Base-by-base conservation (phyloP, 1,140 invertebrate genomes). In the Drosophila bifasciata region DNA sequence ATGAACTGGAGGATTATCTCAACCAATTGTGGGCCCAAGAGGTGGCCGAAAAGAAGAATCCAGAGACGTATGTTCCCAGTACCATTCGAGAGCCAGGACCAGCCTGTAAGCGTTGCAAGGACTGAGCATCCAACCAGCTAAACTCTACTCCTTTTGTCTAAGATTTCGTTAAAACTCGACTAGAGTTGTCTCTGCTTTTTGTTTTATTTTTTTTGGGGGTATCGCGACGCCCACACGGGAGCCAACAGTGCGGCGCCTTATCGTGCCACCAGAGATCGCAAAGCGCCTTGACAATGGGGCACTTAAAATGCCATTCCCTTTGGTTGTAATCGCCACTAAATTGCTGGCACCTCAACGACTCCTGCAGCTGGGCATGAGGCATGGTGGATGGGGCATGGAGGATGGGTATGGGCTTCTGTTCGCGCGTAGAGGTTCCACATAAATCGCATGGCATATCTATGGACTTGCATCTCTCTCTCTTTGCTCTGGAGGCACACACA, bases 261-360 rank as follows among this genome's bases (percentile, higher is more conserved):
- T 81, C 83, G 72, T 44, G 39, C 40, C 41, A 43, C 43, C 64
- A 64, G 45, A 77, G 83, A 86, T 88, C 83, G 71, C 32, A 36
- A 36, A 36, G 32, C 83, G 43, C 51, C 56, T 60, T 83, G 84
- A 89, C 83, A 88, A 88, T 88, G 84, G 84, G 32, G 84, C 83
- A 88, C 84, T 88, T 88, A 88, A 89, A 76, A 88, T 88, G 70
- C 83, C 79, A 89, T 84, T 88, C 74, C 69, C 67, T 36, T 25
- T 4, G 60, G 83, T 71, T 88, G 83, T 88, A 88, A 89, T 88
- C 79, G 84, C 62, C 80, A 52, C 76, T 89, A 88, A 84, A 88
- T 88, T 88, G 84, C 83, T 77, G 83, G 59, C 71, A 53, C 71
- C 64, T 76, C 45, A 23, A 16, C 16, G 25, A 39, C 46, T 8